phyloP scores from a whole-genome alignment of 2,888 invertebrate species.

The Sminthurinus aureus region DNA sequence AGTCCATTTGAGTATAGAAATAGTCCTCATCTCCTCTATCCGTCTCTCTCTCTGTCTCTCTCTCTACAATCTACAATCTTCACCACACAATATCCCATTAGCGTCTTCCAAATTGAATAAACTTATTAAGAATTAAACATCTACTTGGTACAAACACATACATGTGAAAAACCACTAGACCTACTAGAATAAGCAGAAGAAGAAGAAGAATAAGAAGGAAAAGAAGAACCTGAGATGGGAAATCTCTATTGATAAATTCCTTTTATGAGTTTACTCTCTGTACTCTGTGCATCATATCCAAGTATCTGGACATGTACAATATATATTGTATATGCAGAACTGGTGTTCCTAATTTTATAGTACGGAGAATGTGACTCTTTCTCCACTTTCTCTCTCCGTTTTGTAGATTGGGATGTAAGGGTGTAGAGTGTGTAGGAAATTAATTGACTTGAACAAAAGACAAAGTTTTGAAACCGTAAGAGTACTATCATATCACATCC shows the following conservation, averaged over 20 bases:
- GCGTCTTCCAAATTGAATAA: conserved; percentile 24
- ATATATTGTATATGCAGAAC: not conserved
- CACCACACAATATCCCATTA: conserved; percentile 7
- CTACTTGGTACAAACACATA: not conserved
- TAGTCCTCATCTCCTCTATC: no score
- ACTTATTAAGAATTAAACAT: conserved; percentile 18
- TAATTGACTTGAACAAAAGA: conserved; percentile 34
- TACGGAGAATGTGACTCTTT: not conserved
- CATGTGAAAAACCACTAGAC: no score
- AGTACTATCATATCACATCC: not conserved
- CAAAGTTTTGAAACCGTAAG: not conserved
- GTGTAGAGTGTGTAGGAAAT: conserved; percentile 3
- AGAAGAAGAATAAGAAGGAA: not conserved
- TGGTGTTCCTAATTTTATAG: no score
- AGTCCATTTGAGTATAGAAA: not conserved
- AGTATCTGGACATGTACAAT: no score
- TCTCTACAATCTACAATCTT: not conserved
- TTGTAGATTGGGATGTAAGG: not conserved
- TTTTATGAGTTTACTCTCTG: not conserved
- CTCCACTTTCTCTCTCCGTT: not conserved
- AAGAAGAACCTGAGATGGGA: conserved; percentile 12
- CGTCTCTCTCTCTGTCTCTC: no score
- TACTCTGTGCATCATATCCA: not conserved
- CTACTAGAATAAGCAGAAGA: not conserved
- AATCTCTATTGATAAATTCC: conserved; percentile 20